Base-by-base conservation (phyloP, 2,888 invertebrate genomes). In the Ctena decussata region DNA sequence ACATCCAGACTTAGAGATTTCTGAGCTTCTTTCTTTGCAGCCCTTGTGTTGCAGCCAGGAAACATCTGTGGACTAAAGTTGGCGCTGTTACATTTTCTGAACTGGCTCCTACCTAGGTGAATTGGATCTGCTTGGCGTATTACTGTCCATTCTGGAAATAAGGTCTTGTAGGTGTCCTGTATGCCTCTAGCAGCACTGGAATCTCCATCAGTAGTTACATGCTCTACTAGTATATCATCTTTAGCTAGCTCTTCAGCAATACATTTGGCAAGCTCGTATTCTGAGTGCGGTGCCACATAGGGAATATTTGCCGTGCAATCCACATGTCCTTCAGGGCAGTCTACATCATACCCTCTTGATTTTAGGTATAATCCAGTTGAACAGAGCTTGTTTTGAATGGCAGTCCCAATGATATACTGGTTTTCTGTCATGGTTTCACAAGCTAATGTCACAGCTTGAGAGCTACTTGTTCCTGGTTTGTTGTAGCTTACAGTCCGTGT, bases 181-280 rank as follows among this genome's bases (percentile, higher is more conserved):
- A 77, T 12, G 6, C 77, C 69, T 18, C 44, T 30, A 35, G 24
- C 46, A 49, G 44, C 24, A 27, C 65, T 65, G 0, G 76, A 41
- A 32, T 76, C 65, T 5, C 57, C 75, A 57, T 75, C 75, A n/a
- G 77, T 77, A 15, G 77, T 77, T 15, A 77, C 44, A 3, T n/a
- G 41, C 27, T 12, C 77, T 30, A 41, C 41, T 3, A 27, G 60
- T 27, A 21, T 24, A 32, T 35, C 49, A 35, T 70, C 65, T 12
- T 39, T 18, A 6, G 69, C 41, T 2, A 77, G 77, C 11, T 60
- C 65, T 24, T 65, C 46, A 12, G 76, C 76, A 65, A 76, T 76
- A 27, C 35, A 18, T 21, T 65, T 30, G 21, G 77, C 70, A 49
- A 77, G 46, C 32, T 27, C 35, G 32, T 49, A 46, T 44, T 77